Base-by-base conservation (phyloP, 2,113 vertebrate genomes). In the Mesembrinibis cayennensis region DNA sequence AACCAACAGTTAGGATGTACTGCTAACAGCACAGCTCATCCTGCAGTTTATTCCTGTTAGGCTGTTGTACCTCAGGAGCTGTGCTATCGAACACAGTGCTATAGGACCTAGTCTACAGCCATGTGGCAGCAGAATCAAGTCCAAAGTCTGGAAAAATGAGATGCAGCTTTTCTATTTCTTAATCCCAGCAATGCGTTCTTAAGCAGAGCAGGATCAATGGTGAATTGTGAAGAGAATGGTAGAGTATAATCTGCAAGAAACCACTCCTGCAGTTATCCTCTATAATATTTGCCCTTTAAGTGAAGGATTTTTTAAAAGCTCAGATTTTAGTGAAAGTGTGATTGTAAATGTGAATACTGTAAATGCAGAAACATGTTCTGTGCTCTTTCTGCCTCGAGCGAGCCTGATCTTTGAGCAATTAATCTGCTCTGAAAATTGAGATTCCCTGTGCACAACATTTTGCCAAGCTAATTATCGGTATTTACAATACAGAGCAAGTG, bases 391-490 rank as follows among this genome's bases (percentile, higher is more conserved):
- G 84, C 93, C 58, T 40, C 4, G 2, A 96, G 90, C 82, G 93
- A 78, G 82, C 44, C 66, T 90, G 62, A 84, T 88, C 62, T 90
- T 83, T 71, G 84, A 92, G 88, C 80, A 82, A 87, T 97, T 97
- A 94, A 90, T 95, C 85, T 95, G 89, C 58, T 88, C 62, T 95
- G 82, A 88, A 97, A 96, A 92, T 89, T 95, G 94, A 96, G 95
- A 90, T 96, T 97, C 83, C 53, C 80, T 7, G 6, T 77, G 81
- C 73, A 82, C 76, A 86, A 50, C 89, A 50, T 93, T 94, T 93
- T 96, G 87, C 93, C 93, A 69, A 90, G 93, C 95, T 97, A 95
- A 97, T 97, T 96, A 97, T 95, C 59, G 0, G 80, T 94, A 89
- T 96, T 96, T 97, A 93, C 82, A 77, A 67, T 80, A 92, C 85